These are phyloP conservation scores for Archips xylosteana DNA, from an alignment of 2,888 invertebrate species.

Conservation along the genomic window DNA sequence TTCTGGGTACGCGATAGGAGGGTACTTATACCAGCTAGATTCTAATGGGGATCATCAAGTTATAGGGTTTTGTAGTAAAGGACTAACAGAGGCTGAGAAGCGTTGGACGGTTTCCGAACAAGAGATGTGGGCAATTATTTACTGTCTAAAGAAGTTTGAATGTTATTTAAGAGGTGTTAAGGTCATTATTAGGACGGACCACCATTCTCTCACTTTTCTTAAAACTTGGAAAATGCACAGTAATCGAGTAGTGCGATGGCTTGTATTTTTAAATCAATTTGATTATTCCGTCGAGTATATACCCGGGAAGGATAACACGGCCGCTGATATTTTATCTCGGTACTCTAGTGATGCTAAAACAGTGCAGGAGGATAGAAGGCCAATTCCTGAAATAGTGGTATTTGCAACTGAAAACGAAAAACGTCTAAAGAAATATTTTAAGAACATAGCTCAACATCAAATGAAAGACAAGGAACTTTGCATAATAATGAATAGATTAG, in stretches of 20 bases:
- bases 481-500: not conserved
- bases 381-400: not conserved
- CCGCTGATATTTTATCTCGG: conserved; percentile 3
- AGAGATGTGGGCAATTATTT: conserved; percentile 50
- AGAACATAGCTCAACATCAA: not conserved
- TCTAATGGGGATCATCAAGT: conserved; percentile 10
- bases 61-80: conserved; percentile 46
- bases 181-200: conserved; percentile 12
- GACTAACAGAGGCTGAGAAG: conserved; percentile 43
- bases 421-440: not conserved
- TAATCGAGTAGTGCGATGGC: conserved; percentile 1
- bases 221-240: conserved; percentile 11
- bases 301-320: not conserved
- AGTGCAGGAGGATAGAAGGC: not conserved
- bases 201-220: conserved; percentile 11
- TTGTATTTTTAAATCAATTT: conserved; percentile 10
- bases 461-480: not conserved
- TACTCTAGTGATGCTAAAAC: not conserved
- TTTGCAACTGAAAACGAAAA: not conserved
- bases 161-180: conserved; percentile 35
- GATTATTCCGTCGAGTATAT: conserved; percentile 5
- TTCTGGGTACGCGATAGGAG: conserved; percentile 1
- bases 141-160: conserved; percentile 48
- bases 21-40: conserved; percentile 6
- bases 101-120: conserved; percentile 49